Percentiles rank a stretch among this genome's conserved stretches.
Evolutionary conservation across 2,113 vertebrate genomes (phyloP).

Genomic region (Hippopotamus amphibius): DNA sequence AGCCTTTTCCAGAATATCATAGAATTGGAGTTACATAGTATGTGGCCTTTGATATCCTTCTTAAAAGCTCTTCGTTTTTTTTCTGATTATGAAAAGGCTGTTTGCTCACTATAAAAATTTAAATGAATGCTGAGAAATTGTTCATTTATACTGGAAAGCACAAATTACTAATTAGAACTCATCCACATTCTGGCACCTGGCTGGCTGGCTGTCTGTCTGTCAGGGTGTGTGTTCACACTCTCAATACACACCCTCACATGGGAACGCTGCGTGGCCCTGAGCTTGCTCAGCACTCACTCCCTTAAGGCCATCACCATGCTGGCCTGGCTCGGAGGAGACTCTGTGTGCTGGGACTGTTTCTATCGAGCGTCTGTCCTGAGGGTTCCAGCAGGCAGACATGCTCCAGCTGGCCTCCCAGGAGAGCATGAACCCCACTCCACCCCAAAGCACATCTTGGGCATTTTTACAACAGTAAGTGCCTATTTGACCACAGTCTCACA

Average conservation of each 20-base stretch:
- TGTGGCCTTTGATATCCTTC: neutral
- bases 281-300: neutral
- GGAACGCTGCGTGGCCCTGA: neutral
- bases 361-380: neutral
- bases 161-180: neutral
- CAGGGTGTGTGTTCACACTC: neutral
- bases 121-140: neutral
- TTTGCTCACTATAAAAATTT: neutral
- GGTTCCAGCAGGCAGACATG: neutral
- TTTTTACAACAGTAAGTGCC: neutral
- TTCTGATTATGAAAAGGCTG: neutral
- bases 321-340: neutral
- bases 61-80: neutral
- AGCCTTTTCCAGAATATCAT: neutral
- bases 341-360: neutral
- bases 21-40: neutral
- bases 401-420: neutral
- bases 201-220: too few species aligned
- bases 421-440: neutral
- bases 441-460: neutral
- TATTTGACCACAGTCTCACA: neutral
- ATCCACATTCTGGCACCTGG: neutral
- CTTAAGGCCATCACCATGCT: neutral
- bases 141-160: neutral
- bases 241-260: neutral